phyloP scores from a whole-genome alignment of 1,140 invertebrate genomes.

The Xylocopa sonorina region DNA sequence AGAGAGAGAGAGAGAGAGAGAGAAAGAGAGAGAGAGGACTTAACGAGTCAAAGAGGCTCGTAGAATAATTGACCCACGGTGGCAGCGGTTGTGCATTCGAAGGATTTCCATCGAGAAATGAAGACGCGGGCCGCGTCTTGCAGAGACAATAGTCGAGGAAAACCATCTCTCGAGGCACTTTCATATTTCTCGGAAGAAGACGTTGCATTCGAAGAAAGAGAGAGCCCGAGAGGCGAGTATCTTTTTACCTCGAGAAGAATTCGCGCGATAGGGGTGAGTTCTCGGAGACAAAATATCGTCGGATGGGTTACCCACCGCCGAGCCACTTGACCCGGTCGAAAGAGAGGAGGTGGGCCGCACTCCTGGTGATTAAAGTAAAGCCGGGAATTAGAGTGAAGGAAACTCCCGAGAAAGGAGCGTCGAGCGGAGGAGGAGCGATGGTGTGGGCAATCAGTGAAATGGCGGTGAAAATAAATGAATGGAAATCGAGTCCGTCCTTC shows the following conservation, averaged over 20 bases:
- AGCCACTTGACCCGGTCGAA: slow-evolving; percentile 69
- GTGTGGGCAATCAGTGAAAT: slow-evolving; percentile 78
- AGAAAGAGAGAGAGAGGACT: no score
- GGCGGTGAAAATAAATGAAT: slow-evolving; percentile 80
- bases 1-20: no score
- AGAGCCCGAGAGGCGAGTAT: background rate
- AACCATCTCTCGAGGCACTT: slow-evolving; percentile 13
- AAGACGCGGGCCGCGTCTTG: slow-evolving; percentile 24
- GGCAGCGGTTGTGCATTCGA: slow-evolving; percentile 12
- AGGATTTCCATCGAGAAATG: slow-evolving; percentile 24
- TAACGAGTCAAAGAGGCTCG: slow-evolving; percentile 10
- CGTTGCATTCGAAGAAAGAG: slow-evolving; percentile 21
- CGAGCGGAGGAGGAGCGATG: slow-evolving; percentile 45
- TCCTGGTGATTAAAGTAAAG: slow-evolving; percentile 76
- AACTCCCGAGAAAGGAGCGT: slow-evolving; percentile 29
- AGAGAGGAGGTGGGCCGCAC: slow-evolving; percentile 65
- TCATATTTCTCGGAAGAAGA: slow-evolving; percentile 23
- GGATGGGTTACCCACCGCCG: slow-evolving; percentile 65
- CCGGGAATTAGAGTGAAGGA: slow-evolving; percentile 73
- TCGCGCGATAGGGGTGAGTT: slow-evolving; percentile 31
- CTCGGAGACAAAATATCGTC: slow-evolving; percentile 54
- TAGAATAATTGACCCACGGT: slow-evolving; percentile 26
- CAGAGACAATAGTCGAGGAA: slow-evolving; percentile 39
- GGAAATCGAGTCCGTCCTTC: slow-evolving; percentile 77
- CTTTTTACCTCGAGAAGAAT: slow-evolving; percentile 47